These are phyloP conservation scores for Clivina fossor DNA, from an alignment of 2,888 invertebrate species.

Conservation along the genomic window DNA sequence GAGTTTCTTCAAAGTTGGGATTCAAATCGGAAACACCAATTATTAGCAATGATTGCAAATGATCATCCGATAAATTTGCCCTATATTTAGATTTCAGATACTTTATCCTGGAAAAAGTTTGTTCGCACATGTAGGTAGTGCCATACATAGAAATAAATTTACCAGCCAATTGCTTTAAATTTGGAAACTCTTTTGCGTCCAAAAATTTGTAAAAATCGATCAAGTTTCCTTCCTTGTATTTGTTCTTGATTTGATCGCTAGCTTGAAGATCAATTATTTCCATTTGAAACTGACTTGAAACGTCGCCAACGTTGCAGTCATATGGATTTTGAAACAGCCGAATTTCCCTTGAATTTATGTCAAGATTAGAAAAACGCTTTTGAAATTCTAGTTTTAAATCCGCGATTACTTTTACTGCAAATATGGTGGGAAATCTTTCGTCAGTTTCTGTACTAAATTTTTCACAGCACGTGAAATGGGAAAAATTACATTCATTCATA, in stretches of 20 bases:
- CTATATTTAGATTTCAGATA: constrained; percentile 9
- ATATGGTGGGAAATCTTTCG: constrained; percentile 18
- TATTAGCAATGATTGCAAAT: constrained; percentile 8
- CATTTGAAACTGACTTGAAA: constrained; percentile 11
- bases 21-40: constrained; percentile 21
- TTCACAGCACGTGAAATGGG: constrained; percentile 15
- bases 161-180: constrained; percentile 19
- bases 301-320: constrained; percentile 13
- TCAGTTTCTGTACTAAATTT: constrained; percentile 13
- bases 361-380: constrained; percentile 15
- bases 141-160: constrained; percentile 16
- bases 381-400: constrained; percentile 15
- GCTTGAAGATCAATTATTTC: constrained; percentile 22
- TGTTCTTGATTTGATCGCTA: constrained; percentile 12
- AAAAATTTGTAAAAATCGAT: constrained; percentile 18
- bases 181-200: constrained; percentile 28
- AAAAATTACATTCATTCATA: constrained; percentile 18
- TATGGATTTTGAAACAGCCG: constrained; percentile 18
- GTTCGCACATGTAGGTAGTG: constrained; percentile 16
- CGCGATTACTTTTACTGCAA: constrained; percentile 18
- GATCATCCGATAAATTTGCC: constrained; percentile 9
- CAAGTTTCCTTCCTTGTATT: constrained; percentile 3
- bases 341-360: constrained; percentile 13
- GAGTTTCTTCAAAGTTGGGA: constrained; percentile 20
- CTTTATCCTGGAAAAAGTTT: constrained; percentile 14